These are phyloP conservation scores for Bos indicus DNA, from an alignment of 2,113 vertebrate genomes.

Conservation along the genomic window DNA sequence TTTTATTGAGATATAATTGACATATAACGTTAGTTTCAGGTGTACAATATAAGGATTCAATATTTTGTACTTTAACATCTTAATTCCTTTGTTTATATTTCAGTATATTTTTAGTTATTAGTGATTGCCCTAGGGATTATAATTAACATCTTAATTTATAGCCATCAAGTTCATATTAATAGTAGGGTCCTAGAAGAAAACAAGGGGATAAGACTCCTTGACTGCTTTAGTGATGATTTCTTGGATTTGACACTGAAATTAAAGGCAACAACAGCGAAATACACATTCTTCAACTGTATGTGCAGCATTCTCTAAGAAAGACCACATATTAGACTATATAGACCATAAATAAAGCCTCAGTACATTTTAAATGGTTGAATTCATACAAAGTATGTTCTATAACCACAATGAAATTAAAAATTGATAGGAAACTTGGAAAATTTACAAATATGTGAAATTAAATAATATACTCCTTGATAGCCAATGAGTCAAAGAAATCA, in stretches of 20 bases:
- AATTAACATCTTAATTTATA: neutral
- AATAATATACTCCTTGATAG: neutral
- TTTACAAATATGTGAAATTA: neutral
- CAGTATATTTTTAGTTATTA: neutral
- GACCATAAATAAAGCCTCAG: neutral
- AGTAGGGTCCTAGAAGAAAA: neutral
- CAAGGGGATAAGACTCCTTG: neutral
- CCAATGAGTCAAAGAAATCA: conserved; percentile 2
- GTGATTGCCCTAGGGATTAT: neutral
- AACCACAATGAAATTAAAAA: neutral
- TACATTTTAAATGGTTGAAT: neutral
- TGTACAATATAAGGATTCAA: neutral
- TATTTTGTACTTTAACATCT: neutral
- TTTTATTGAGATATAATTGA: neutral
- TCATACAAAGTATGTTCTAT: neutral
- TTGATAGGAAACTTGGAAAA: neutral
- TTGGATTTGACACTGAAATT: neutral
- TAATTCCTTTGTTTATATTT: neutral
- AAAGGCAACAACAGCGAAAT: neutral
- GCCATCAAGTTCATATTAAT: neutral
- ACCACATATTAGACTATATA: neutral
- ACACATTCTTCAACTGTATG: neutral
- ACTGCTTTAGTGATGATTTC: neutral
- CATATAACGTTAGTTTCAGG: neutral
- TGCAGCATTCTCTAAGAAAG: neutral